Evolutionary conservation across 1,140 invertebrate species (phyloP), one percentile per base, ranked within the genome.

Genomic region (Ylistrum balloti): DNA sequence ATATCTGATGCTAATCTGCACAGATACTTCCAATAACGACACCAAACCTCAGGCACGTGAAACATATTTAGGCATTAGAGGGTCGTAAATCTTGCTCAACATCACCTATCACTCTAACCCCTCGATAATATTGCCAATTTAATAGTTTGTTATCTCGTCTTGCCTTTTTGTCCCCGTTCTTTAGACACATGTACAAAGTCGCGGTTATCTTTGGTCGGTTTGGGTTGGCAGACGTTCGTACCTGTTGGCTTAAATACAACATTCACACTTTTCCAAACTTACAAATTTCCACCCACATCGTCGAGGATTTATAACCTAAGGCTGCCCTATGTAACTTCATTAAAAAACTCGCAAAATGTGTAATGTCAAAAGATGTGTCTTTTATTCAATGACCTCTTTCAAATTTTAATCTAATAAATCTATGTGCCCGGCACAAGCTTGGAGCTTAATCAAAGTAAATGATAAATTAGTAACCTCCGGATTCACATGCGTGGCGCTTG

Each of bases 311-410:
- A 74, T 74, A 74, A 74, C 56, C 56, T 74, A 17, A 5, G 56
- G 56, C 17, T n/a, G 56, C n/a, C n/a, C 28, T 74, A 74, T 28
- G 56, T 74, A 74, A 74, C 56, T 74, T 74, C 56, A 74, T 74
- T 74, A 74, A 74, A 74, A 74, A 74, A 28, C 56, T 74, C 56
- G 56, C 56, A 74, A 74, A 74, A 74, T 74, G 56, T 74, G 56
- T 74, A 74, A 74, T 74, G 56, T 74, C 56, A 74, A 74, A 74
- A 74, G 56, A 74, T 74, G 56, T 74, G 56, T 74, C 56, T 74
- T 74, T 74, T 74, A 74, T 74, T 74, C 56, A 74, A 74, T 74
- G 56, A 74, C 56, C 56, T 74, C 56, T 74, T 74, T 74, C 56
- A 74, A 74, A 74, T 28, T 74, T 74, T 74, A 74, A 74, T 74